These are phyloP conservation scores for Stigmatopora argus DNA, from an alignment of 2,113 vertebrate genomes.

Conservation along the genomic window DNA sequence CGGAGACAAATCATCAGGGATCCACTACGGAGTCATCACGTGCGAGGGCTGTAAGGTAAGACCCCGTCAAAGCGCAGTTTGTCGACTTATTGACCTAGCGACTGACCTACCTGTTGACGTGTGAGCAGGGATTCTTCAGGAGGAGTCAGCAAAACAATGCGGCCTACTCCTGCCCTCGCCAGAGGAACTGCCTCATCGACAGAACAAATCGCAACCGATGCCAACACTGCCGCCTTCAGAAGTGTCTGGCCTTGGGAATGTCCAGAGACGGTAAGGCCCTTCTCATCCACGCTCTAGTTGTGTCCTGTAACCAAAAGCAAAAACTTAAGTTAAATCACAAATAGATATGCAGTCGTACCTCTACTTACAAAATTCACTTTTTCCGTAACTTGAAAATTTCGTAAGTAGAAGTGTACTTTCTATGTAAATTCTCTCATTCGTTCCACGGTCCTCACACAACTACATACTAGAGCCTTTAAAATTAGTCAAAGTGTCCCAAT, in stretches of 20 bases:
- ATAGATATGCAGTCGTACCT: too few relatives aligned
- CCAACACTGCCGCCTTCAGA: constrained; percentile 98
- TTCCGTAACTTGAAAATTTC: too few relatives aligned
- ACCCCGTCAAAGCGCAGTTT: not conserved
- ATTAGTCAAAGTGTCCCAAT: too few relatives aligned
- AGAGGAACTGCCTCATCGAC: constrained; percentile 99
- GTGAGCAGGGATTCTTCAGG: constrained; percentile 90
- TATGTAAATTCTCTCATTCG: too few relatives aligned
- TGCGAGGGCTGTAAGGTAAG: constrained; percentile 99
- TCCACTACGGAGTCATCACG: constrained; percentile 99
- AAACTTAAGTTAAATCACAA: too few relatives aligned
- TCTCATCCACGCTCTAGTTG: not conserved
- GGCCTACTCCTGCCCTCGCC: constrained; percentile 95
- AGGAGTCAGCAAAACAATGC: constrained; percentile 99
- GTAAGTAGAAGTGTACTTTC: too few relatives aligned
- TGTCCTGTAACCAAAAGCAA: not conserved
- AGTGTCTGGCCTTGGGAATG: constrained; percentile 99
- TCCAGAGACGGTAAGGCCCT: constrained; percentile 89
- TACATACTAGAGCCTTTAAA: too few relatives aligned
- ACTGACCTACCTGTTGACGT: constrained; percentile 6
- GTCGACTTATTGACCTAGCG: not conserved
- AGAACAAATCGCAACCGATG: constrained; percentile 99
- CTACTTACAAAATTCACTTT: too few relatives aligned
- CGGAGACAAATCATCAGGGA: constrained; percentile 98
- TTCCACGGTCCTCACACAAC: too few relatives aligned